Base-by-base conservation (phyloP, 1,140 invertebrate species). In the Pachyrhynchus sulphureomaculatus region DNA sequence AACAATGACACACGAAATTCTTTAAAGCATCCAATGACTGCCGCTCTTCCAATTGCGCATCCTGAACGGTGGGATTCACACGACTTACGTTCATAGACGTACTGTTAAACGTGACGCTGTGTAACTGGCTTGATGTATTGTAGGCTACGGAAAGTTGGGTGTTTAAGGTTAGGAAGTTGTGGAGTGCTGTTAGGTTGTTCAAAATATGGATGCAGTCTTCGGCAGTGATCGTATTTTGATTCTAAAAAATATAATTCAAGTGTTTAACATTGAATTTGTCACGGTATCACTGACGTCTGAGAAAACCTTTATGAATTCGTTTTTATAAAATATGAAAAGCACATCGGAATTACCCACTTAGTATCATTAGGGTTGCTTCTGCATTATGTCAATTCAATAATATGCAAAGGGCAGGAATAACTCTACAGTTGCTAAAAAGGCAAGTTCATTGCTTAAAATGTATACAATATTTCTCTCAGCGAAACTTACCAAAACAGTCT, bases 1-100 rank as follows among this genome's bases (percentile, higher is more conserved):
- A 89, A 2, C 89, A 84, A 72, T 93, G 86, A 55, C 83, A 84
- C 20, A 95, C 83, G 65, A 96, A 86, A 32, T 86, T 80, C 75
- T 88, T 86, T 1, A 96, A 75, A 15, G 90, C 84, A 57, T 88
- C 85, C 21, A 96, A 76, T 0, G 92, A 95, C 66, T 87, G 85
- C 68, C 88, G 85, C 73, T 87, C 85, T 48, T 76, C 74, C 20
- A 75, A 21, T 60, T 77, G 75, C 3, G 70, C 69, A 64, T 77
- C 72, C 55, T 76, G 71, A 12, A 67, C 17, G 3, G 75, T 73
- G 17, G 68, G 64, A 51, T 68, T 71, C 36, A 63, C 15, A 2
- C 64, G 36, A 15, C 47, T 66, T 4, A 52, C 15, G 55, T 66
- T 71, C 20, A 71, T 17, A 6, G 64, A 52, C 8, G 49, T 61